phyloP scores from a whole-genome alignment of 2,797 vertebrate species.

The Dryobates pubescens region DNA sequence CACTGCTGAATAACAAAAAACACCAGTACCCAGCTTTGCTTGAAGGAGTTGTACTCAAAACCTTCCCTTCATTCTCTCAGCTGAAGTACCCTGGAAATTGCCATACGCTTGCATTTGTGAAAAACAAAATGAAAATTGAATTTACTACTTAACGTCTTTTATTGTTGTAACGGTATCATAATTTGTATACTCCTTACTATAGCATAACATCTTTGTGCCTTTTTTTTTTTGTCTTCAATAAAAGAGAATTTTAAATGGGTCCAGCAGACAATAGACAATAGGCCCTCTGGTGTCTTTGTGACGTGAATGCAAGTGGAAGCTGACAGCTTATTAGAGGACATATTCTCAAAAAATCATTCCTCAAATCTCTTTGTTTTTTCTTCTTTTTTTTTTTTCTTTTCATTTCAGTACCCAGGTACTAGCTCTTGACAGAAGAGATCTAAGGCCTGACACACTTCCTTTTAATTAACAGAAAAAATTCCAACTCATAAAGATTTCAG shows the following conservation, averaged over 20 bases:
- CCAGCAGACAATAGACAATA: not conserved
- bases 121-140: not conserved
- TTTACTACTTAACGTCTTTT: not conserved
- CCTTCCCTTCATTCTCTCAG: not conserved
- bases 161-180: not conserved
- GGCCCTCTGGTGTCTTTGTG: not conserved
- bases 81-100: not conserved
- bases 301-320: not conserved
- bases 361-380: not conserved
- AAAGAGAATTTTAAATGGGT: not conserved
- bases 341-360: not conserved
- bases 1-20: not conserved
- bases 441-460: not conserved
- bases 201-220: not conserved
- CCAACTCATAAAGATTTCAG: not conserved
- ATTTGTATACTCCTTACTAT: not conserved
- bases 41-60: not conserved
- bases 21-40: not conserved
- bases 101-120: not conserved
- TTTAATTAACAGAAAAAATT: not conserved
- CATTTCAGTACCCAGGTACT: not conserved
- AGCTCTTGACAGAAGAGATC: not conserved
- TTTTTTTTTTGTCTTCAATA: not conserved
- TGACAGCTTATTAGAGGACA: not conserved
- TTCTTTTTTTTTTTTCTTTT: not conserved